phyloP scores from a whole-genome alignment of 2,797 vertebrate genomes.

The Galago senegalensis region DNA sequence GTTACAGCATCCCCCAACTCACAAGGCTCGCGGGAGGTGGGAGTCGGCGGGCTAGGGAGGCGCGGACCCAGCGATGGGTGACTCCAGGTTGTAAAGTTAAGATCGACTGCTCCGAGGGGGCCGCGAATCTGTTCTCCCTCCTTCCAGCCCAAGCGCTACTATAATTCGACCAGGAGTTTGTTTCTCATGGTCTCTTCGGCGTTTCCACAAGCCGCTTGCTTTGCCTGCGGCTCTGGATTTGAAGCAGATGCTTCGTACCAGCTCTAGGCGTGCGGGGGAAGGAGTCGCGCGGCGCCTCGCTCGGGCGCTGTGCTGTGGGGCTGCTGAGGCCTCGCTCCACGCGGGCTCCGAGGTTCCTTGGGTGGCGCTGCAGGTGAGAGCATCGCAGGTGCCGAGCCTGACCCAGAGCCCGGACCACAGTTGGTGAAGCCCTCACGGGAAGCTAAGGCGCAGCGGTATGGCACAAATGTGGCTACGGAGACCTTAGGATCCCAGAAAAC shows the following conservation, averaged over 20 bases:
- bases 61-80: neutral
- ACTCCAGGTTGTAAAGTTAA: neutral
- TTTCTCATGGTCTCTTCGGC: neutral
- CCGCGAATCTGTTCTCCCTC: neutral
- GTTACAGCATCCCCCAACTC: neutral
- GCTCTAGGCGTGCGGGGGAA: neutral
- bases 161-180: neutral
- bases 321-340: neutral
- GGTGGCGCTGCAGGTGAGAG: conserved; percentile 63
- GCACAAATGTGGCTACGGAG: rapidly evolving
- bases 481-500: neutral
- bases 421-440: neutral
- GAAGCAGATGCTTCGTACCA: neutral
- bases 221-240: neutral
- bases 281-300: neutral
- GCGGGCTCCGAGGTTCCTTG: neutral
- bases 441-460: neutral
- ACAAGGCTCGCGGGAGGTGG: neutral
- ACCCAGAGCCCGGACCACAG: neutral
- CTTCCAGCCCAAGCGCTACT: neutral
- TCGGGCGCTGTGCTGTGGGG: neutral
- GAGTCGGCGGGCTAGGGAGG: neutral
- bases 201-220: neutral
- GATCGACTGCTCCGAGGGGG: neutral
- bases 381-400: conserved; percentile 55